Percentiles rank a stretch among this genome's conserved stretches.
Evolutionary conservation across 2,797 vertebrate genomes (phyloP).

Genomic region (Glyptemys insculpta): DNA sequence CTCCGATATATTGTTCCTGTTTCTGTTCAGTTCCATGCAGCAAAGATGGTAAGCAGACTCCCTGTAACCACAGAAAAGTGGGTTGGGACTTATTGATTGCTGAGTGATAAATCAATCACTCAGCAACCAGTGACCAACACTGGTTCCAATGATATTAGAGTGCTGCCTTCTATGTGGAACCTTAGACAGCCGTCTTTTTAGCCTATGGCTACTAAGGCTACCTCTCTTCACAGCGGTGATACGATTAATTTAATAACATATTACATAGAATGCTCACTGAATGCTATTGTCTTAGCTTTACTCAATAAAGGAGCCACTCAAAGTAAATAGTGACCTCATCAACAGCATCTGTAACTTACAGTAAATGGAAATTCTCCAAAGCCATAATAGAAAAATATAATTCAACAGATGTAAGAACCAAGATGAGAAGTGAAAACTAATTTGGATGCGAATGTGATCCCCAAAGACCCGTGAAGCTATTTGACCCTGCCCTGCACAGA

Average conservation of each 20-base stretch:
- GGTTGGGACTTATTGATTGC: conserved; percentile 10
- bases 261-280: conserved; percentile 63
- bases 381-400: conserved; percentile 72
- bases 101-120: not conserved
- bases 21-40: not conserved
- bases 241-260: conserved; percentile 63
- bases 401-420: conserved; percentile 64
- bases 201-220: conserved; percentile 12
- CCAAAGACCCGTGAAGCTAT: conserved; percentile 6
- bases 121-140: not conserved
- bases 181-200: conserved; percentile 33
- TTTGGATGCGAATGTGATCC: conserved; percentile 47
- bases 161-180: not conserved
- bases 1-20: conserved; percentile 17
- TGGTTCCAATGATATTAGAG: not conserved
- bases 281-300: conserved; percentile 61
- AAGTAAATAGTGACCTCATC: conserved; percentile 78
- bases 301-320: conserved; percentile 75
- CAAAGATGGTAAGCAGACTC: conserved; percentile 35
- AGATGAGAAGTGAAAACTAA: conserved; percentile 61
- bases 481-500: conserved; percentile 10
- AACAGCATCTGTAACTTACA: conserved; percentile 73
- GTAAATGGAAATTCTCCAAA: conserved; percentile 76
- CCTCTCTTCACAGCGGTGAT: conserved; percentile 29
- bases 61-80: not conserved